These are phyloP conservation scores for Drosophila parthenogenetica DNA, from an alignment of 2,888 invertebrate genomes.

Conservation along the genomic window DNA sequence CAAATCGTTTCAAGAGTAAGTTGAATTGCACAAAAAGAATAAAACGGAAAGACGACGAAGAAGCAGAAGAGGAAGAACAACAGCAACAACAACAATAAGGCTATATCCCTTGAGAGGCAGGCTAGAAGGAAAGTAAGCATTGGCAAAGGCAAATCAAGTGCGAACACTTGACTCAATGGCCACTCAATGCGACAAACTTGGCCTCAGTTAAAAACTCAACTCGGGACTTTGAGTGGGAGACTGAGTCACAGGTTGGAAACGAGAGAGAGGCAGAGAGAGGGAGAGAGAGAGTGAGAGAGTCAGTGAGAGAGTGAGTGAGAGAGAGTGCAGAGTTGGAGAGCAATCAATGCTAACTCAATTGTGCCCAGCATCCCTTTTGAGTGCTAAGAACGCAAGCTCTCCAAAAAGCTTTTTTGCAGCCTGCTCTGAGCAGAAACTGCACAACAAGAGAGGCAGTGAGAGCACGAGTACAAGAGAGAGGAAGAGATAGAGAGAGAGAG, in stretches of 20 bases:
- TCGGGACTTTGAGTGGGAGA: constrained; percentile 20
- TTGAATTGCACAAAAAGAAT: constrained; percentile 32
- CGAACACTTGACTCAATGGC: constrained; percentile 68
- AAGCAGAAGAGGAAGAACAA: background rate
- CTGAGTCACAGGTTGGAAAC: background rate
- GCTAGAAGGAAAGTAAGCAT: constrained; percentile 10
- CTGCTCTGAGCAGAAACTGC: constrained; percentile 5
- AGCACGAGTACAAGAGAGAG: background rate
- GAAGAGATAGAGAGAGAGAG: background rate
- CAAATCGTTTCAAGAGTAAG: constrained; percentile 41
- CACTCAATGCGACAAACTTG: constrained; percentile 64
- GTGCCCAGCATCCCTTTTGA: constrained; percentile 20
- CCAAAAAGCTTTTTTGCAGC: constrained; percentile 27
- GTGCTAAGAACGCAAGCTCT: constrained; percentile 22
- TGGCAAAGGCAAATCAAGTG: constrained; percentile 62
- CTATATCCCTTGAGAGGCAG: constrained; percentile 12
- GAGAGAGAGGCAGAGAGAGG: no score
- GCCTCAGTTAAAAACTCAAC: constrained; percentile 11
- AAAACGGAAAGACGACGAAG: no score
- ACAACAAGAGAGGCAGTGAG: background rate
- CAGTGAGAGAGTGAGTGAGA: constrained; percentile 14
- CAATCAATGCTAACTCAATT: background rate
- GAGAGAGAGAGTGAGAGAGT: constrained; percentile 10
- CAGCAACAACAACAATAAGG: constrained; percentile 17
- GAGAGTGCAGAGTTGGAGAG: constrained; percentile 1